phyloP scores from a whole-genome alignment of 2,888 invertebrate genomes.

The Dicycla oo region DNA sequence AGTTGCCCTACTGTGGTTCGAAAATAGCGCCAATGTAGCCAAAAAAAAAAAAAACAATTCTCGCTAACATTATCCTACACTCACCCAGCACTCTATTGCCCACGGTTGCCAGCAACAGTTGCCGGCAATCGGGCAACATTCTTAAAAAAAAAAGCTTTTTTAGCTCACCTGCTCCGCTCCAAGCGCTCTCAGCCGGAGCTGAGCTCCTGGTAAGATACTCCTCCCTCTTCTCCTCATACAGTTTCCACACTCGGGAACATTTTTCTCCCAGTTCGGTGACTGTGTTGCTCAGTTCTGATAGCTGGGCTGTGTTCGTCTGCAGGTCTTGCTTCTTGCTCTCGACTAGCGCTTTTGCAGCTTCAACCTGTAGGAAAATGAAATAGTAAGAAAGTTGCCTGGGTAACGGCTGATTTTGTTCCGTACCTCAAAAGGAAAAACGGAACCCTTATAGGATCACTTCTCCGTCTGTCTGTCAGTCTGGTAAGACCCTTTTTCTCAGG shows the following conservation, averaged over 20 bases:
- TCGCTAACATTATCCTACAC: neutral
- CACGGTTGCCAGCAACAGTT: neutral
- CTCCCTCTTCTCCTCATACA: constrained; percentile 92
- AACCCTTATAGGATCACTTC: too few species aligned
- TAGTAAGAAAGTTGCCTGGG: too few species aligned
- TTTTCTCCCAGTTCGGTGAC: constrained; percentile 92
- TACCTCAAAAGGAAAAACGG: too few species aligned
- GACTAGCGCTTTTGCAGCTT: constrained; percentile 94
- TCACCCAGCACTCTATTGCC: neutral
- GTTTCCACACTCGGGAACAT: constrained; percentile 86
- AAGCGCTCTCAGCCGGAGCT: constrained; percentile 83
- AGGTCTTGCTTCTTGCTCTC: constrained; percentile 95
- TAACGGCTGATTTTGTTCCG: too few species aligned
- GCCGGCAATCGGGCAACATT: constrained; percentile 3
- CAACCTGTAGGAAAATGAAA: constrained; percentile 81
- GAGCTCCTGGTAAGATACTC: constrained; percentile 81
- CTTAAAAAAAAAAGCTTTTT: neutral
- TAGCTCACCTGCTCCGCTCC: constrained; percentile 73
- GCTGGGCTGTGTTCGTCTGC: constrained; percentile 94
- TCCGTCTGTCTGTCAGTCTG: too few species aligned
- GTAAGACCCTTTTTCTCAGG: too few species aligned
- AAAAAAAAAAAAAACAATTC: neutral
- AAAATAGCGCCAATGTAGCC: neutral
- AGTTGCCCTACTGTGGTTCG: neutral
- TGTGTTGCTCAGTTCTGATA: constrained; percentile 93